phyloP scores from a whole-genome alignment of 2,113 vertebrate species.

The Seriola aureovittata region DNA sequence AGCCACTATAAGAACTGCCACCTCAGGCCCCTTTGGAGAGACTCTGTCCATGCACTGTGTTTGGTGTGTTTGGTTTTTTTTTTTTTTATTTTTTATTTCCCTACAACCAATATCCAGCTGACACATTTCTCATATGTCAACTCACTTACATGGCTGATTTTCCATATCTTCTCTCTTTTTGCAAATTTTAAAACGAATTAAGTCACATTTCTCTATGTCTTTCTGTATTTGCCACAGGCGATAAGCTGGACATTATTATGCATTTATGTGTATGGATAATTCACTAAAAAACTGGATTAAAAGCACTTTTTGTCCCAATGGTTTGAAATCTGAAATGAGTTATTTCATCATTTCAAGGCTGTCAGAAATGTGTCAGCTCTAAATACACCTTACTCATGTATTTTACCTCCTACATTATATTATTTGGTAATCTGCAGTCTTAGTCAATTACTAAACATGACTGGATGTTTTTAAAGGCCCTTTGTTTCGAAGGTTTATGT shows the following conservation, averaged over 20 bases:
- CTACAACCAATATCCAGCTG: background rate
- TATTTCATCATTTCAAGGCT: background rate
- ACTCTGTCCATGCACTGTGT: background rate
- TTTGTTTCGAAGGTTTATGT: background rate
- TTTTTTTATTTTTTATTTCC: too few species aligned
- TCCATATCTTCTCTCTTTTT: background rate
- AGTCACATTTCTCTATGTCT: background rate
- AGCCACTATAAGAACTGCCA: background rate
- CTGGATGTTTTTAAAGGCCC: background rate
- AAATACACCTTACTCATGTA: background rate
- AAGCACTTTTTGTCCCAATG: background rate
- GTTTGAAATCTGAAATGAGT: background rate
- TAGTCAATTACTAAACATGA: background rate
- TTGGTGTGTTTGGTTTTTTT: too few species aligned
- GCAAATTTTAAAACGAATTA: background rate
- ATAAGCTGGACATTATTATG: background rate
- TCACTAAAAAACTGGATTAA: background rate
- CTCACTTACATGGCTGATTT: background rate
- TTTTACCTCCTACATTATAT: background rate
- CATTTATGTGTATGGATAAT: constrained; percentile 1
- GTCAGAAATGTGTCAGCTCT: background rate
- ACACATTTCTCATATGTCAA: background rate
- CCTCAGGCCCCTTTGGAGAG: background rate
- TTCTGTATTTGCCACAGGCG: background rate
- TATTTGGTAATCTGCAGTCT: background rate